Evolutionary conservation across 2,113 vertebrate genomes (phyloP).

Genomic region (Apodemus sylvaticus): DNA sequence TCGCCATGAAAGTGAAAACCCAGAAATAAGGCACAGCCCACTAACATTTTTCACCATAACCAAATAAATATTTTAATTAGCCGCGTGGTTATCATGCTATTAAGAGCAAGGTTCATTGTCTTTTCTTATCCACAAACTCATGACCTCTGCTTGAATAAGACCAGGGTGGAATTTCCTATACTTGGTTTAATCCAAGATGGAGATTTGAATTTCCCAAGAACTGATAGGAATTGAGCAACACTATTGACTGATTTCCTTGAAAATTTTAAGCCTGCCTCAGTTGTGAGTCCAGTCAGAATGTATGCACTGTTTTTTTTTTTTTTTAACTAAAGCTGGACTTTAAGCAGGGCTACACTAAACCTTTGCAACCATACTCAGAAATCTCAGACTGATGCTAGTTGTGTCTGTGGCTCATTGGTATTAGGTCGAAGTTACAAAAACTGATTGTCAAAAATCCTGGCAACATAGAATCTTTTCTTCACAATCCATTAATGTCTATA

Average conservation of each 20-base stretch:
- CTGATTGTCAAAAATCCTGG: constrained; percentile 18
- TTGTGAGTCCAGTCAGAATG: constrained; percentile 30
- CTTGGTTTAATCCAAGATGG: constrained; percentile 24
- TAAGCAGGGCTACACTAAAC: constrained; percentile 15
- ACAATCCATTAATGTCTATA: constrained; percentile 1
- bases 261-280: constrained; percentile 25
- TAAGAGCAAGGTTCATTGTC: background rate
- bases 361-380: constrained; percentile 29
- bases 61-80: background rate
- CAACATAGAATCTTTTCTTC: constrained; percentile 13
- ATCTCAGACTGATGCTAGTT: background rate
- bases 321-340: constrained; percentile 58
- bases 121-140: background rate
- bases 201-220: constrained; percentile 47
- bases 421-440: constrained; percentile 46
- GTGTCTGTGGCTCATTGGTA: background rate
- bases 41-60: background rate
- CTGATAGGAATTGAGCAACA: constrained; percentile 1
- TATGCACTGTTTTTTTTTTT: constrained; percentile 50
- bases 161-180: background rate
- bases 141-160: background rate
- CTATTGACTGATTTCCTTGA: constrained; percentile 27
- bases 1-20: background rate
- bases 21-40: background rate
- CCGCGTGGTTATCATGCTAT: background rate